Evolutionary conservation across 2,888 invertebrate species (phyloP), one percentile per base, ranked within the genome.

Genomic region (Drosophila monieri): DNA sequence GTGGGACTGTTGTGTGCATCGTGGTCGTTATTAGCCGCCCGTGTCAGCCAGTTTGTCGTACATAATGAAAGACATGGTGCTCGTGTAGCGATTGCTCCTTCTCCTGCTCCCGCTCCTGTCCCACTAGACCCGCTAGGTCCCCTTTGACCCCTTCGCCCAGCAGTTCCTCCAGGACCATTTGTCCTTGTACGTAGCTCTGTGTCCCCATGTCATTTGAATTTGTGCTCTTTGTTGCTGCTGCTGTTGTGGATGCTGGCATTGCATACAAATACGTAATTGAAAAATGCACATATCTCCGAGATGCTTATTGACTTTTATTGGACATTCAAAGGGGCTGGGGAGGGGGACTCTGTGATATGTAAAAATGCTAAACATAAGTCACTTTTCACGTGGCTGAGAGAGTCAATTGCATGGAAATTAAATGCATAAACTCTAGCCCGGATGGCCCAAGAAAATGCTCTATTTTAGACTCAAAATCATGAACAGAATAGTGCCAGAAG

Each of bases 31-130:
- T 81, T 81, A 81, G 81, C 87, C 74, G 77, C 62, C 78, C 87
- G 79, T 81, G 81, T 81, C 81, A 80, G 81, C 58, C 81, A 78
- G 87, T 85, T 87, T 87, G 81, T 81, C 85, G 81, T 78, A 87
- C 81, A 81, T 81, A 81, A 87, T 81, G 81, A 87, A 81, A 81
- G 81, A 81, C 81, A 81, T 80, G 81, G 85, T 78, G 76, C 64
- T 76, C 84, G 86, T 76, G 80, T 77, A 77, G 62, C 83, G 62
- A 76, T 64, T 69, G 71, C 51, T 60, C 43, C 48, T 14, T 18
- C 39, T 27, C 51, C 48, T 14, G 32, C 39, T 27, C 51, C 44
- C 47, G 3, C 25, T 39, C 21, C 2, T 12, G 12, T 30, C 35
- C 37, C 37, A 23, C 15, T 23, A 30, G 27, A 27, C 37, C 4